Conservation (phyloP, 2,797 vertebrate species). For the Sciurus carolinensis region DNA sequence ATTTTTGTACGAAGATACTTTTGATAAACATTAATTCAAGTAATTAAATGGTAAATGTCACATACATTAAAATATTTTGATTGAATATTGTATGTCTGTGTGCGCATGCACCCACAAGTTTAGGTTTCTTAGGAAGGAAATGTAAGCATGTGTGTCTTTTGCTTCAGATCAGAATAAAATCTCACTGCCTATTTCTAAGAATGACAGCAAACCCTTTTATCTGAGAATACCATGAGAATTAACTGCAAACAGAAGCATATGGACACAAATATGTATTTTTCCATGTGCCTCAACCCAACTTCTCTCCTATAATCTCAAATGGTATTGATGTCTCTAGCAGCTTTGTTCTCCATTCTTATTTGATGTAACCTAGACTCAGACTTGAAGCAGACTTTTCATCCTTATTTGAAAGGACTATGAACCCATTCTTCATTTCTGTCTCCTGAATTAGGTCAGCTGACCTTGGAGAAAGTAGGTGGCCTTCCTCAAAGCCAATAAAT, state of each 20-base stretch:
- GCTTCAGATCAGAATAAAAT: neutral
- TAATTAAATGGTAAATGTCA: conserved; percentile 4
- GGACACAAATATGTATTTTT: neutral
- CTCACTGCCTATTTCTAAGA: neutral
- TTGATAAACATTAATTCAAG: conserved; percentile 21
- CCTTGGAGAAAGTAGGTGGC: neutral
- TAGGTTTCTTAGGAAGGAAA: conserved; percentile 11
- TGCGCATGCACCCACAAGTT: accelerated
- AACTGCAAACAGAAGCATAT: neutral
- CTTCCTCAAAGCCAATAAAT: neutral
- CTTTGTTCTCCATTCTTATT: neutral
- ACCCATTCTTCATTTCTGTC: neutral
- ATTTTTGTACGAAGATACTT: neutral
- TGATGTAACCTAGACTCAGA: neutral
- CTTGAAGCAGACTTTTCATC: neutral
- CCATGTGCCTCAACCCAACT: neutral
- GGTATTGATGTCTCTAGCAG: neutral
- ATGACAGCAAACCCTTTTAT: neutral
- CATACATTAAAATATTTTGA: neutral
- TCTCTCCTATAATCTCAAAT: neutral
- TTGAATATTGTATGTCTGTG: neutral
- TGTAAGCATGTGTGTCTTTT: neutral
- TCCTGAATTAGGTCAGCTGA: neutral
- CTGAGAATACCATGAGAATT: neutral
- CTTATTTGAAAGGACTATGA: neutral